phyloP scores from a whole-genome alignment of 2,888 invertebrate genomes.

The Chirona hameri region DNA sequence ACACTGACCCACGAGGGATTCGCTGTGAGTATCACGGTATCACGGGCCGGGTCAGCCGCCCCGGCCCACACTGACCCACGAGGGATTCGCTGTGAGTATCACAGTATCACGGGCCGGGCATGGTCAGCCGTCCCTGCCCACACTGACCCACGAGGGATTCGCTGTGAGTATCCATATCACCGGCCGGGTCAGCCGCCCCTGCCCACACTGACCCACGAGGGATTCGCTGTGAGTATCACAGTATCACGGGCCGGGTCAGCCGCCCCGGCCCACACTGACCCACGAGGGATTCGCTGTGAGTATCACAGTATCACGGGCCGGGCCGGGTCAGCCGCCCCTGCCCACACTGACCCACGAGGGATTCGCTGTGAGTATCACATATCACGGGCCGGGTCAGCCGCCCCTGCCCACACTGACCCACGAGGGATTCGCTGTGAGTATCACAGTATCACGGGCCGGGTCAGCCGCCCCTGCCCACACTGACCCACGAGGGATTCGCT shows the following conservation, averaged over 20 bases:
- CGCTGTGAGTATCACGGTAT: neutral
- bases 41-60: too few species aligned
- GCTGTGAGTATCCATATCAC: neutral
- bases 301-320: too few species aligned
- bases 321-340: constrained; percentile 48
- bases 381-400: too few species aligned
- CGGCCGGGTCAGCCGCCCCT: constrained; percentile 49
- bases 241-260: too few species aligned
- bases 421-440: constrained; percentile 28
- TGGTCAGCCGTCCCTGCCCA: constrained; percentile 48
- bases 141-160: constrained; percentile 39
- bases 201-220: constrained; percentile 42
- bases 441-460: too few species aligned
- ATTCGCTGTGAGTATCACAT: neutral
- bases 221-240: constrained; percentile 9
- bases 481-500: constrained; percentile 36
- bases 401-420: constrained; percentile 42
- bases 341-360: constrained; percentile 42
- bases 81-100: constrained; percentile 28
- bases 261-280: constrained; percentile 42
- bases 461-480: constrained; percentile 47
- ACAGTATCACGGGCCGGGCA: too few species aligned
- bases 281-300: constrained; percentile 31
- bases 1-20: constrained; percentile 41
- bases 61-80: constrained; percentile 42